Evolutionary conservation across 2,888 invertebrate genomes (phyloP), one percentile per base, ranked within the genome.

Genomic region (Macrophya alboannulata): DNA sequence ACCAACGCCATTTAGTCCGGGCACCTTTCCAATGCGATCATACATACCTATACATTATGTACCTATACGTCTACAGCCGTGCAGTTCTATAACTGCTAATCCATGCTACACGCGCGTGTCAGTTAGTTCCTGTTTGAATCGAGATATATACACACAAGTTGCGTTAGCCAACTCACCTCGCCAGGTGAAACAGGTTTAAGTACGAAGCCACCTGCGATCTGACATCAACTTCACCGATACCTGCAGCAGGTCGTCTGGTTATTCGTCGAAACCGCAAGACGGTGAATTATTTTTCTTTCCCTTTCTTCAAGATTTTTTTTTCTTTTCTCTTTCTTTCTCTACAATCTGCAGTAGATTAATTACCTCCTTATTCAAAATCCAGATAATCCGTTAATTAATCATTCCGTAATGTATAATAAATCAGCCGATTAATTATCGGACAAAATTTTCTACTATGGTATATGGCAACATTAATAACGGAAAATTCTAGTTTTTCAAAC

Each of bases 141-240:
- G 8, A 81, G 81, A 76, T 76, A 81, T 76, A 81, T 76, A 17
- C 65, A 82, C 48, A 48, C 82, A 8, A 31, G 48, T 17, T 40
- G 59, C 62, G 31, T 62, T 21, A 15, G 10, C 45, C 25, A 8
- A 15, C 25, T n/a, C 45, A 12, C n/a, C 12, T 65, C 51, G n/a
- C 31, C 83, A 83, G 83, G 83, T 83, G 83, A 83, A 83, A 83
- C 83, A 37, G 83, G 83, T 83, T 82, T 51, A 31, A n/a, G n/a
- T 17, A 40, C 40, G 25, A 21, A 81, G 65, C 81, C 81, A 81
- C 81, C 81, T 81, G 81, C 81, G 77, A 77, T 77, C 48, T 55
- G 55, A 77, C 77, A 55, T 55, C 77, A 51, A 77, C 40, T n/a
- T 55, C 55, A 55, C 10, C 48, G 40, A 55, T 55, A 31, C 25